Conservation (phyloP, 2,113 vertebrate species). For the Ophiodon elongatus region DNA sequence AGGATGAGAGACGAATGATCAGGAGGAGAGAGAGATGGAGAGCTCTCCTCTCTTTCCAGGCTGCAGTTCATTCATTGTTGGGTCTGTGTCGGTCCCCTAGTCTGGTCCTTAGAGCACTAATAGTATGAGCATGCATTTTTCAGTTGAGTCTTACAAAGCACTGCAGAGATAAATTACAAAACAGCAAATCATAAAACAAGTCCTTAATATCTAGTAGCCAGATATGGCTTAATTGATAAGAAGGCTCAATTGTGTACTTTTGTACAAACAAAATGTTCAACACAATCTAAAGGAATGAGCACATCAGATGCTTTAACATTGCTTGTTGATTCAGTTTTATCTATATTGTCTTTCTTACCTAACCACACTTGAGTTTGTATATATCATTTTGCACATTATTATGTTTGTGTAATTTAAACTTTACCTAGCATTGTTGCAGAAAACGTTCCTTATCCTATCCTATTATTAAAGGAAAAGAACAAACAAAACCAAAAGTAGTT, state of each 20-base stretch:
- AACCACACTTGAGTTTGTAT: not conserved
- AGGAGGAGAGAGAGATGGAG: slow-evolving; percentile 44
- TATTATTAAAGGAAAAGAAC: not conserved
- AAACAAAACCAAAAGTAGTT: slow-evolving; percentile 2
- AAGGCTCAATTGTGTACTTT: not conserved
- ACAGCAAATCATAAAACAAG: slow-evolving; percentile 19
- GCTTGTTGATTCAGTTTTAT: slow-evolving; percentile 16
- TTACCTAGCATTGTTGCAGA: not conserved
- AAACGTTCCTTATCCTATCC: not conserved
- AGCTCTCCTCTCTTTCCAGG: slow-evolving; percentile 35
- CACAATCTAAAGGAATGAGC: slow-evolving; percentile 8
- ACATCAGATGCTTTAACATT: not conserved
- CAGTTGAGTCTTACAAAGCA: slow-evolving; percentile 17
- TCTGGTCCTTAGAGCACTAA: slow-evolving; percentile 17
- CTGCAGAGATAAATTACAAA: slow-evolving; percentile 13
- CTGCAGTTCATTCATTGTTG: slow-evolving; percentile 45
- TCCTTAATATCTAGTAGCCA: slow-evolving; percentile 16
- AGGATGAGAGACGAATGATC: slow-evolving; percentile 20
- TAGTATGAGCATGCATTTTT: slow-evolving; percentile 14
- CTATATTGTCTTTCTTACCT: not conserved
- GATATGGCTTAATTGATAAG: not conserved
- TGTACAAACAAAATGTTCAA: slow-evolving; percentile 1
- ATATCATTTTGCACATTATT: not conserved
- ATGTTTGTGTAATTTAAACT: not conserved
- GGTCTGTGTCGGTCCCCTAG: slow-evolving; percentile 3